Conservation (phyloP, 2,113 vertebrate species). For the Lepidothrix coronata region DNA sequence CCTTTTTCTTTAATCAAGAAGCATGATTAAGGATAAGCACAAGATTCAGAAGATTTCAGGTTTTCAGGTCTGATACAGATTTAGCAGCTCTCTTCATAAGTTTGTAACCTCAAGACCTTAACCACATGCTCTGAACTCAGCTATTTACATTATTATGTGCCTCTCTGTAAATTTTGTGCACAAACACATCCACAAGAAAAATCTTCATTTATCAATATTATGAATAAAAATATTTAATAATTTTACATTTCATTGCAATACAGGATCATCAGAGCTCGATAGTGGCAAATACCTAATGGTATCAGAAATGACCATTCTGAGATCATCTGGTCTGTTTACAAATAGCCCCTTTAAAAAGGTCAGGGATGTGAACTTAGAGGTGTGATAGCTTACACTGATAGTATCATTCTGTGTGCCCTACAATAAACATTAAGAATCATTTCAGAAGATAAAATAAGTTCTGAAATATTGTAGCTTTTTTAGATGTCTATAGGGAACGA, state of each 20-base stretch:
- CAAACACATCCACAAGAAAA: not conserved
- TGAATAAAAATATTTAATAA: not conserved
- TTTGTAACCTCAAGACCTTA: not conserved
- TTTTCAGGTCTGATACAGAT: not conserved
- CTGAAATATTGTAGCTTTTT: not conserved
- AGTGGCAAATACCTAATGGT: not conserved
- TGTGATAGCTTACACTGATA: not conserved
- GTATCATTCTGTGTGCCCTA: not conserved
- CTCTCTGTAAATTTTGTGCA: not conserved
- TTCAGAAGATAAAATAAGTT: not conserved
- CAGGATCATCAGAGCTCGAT: not conserved
- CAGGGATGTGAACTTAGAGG: not conserved
- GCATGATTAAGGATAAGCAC: not conserved
- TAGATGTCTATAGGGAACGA: not conserved
- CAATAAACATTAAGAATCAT: not conserved
- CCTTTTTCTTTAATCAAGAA: not conserved
- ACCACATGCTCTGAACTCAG: not conserved
- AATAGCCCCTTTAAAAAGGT: not conserved
- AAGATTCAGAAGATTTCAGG: not conserved
- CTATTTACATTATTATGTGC: rapidly evolving
- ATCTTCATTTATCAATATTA: not conserved
- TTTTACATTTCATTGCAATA: not conserved
- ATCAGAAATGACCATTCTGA: not conserved
- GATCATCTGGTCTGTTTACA: not conserved
- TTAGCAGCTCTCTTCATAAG: not conserved